A percentile compares a stretch with the other conserved stretches of the same genome.
These are phyloP conservation scores for Thecocarcelia acutangulata DNA, from an alignment of 2,888 invertebrate species.

Conservation along the genomic window DNA sequence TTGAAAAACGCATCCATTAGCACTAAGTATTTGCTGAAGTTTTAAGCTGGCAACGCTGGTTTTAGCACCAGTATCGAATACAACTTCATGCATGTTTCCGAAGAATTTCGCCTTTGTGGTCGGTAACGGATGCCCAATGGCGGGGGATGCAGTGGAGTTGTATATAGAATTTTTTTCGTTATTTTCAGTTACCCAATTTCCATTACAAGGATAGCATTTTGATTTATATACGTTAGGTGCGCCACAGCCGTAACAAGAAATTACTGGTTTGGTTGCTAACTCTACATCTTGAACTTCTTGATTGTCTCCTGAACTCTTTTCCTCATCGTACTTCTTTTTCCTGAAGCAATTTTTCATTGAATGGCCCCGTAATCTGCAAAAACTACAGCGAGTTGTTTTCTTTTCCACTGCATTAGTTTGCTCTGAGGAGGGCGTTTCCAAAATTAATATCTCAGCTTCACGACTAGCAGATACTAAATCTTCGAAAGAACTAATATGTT, in stretches of 20 bases:
- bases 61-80: constrained; percentile 45
- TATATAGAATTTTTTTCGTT: constrained; percentile 37
- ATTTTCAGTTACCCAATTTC: neutral
- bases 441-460: constrained; percentile 52
- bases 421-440: neutral
- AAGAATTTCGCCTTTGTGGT: constrained; percentile 23
- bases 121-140: constrained; percentile 54
- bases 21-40: constrained; percentile 22
- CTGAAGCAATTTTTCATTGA: constrained; percentile 11
- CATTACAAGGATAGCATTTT: constrained; percentile 40
- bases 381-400: constrained; percentile 20
- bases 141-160: neutral
- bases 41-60: constrained; percentile 37
- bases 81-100: constrained; percentile 12
- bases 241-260: constrained; percentile 32
- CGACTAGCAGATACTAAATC: constrained; percentile 42
- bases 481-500: constrained; percentile 39
- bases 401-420: neutral
- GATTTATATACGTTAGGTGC: constrained; percentile 21
- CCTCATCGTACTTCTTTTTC: constrained; percentile 13
- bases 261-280: constrained; percentile 1
- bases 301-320: neutral
- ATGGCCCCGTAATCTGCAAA: constrained; percentile 24
- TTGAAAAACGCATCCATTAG: constrained; percentile 55
- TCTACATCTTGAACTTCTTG: neutral